A percentile compares a stretch with the other conserved stretches of the same genome.
phyloP scores from a whole-genome alignment of 2,113 vertebrate species.

The Corynorhinus townsendii region DNA sequence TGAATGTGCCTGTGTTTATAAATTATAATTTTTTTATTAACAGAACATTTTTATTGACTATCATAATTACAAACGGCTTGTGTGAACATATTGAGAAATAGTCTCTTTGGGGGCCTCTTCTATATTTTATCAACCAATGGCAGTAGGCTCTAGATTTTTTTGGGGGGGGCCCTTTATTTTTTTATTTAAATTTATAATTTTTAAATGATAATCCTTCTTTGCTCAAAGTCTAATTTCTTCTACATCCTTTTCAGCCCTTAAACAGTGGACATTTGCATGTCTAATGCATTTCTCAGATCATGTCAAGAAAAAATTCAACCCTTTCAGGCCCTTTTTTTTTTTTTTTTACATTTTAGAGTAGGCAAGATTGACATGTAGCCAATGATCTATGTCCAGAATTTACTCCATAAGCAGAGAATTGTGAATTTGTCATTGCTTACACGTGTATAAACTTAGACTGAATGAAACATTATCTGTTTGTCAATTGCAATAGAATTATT shows the following conservation, averaged over 20 bases:
- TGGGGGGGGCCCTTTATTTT: no score
- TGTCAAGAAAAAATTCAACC: neutral
- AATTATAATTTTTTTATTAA: neutral
- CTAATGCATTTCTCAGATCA: constrained; percentile 22
- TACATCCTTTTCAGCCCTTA: constrained; percentile 19
- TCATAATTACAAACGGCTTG: neutral
- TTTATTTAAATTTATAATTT: neutral
- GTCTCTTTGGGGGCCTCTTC: neutral
- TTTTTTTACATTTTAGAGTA: neutral
- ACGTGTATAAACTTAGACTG: neutral
- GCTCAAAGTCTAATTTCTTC: constrained; percentile 28
- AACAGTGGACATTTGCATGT: neutral
- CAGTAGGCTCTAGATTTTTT: neutral
- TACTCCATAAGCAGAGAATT: neutral
- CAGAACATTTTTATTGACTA: constrained; percentile 10
- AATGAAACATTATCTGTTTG: neutral
- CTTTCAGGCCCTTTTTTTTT: neutral
- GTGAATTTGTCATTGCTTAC: neutral
- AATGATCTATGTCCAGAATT: neutral
- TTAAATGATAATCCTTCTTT: neutral
- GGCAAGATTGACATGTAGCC: neutral
- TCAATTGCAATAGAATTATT: neutral
- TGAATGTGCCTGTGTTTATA: neutral
- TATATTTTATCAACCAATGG: neutral
- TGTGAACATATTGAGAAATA: neutral